Conservation (phyloP, 2,113 vertebrate genomes). For the Antechinus flavipes region DNA sequence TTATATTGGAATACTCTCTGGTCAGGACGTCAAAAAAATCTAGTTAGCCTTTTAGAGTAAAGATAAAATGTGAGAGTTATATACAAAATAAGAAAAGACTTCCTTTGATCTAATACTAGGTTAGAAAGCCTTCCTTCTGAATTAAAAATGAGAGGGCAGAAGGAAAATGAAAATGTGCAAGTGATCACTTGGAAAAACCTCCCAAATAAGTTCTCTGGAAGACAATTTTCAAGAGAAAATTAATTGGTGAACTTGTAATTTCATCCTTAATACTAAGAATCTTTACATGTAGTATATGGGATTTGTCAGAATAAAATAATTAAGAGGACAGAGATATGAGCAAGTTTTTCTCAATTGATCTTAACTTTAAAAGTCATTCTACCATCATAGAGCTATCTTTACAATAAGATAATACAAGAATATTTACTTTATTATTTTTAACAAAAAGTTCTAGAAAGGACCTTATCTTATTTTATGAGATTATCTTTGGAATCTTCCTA, state of each 20-base stretch:
- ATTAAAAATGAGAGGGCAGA: constrained; percentile 14
- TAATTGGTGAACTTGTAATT: neutral
- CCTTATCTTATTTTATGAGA: no score
- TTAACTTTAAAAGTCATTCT: constrained; percentile 43
- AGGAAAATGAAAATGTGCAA: neutral
- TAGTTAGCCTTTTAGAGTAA: neutral
- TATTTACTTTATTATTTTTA: constrained; percentile 33
- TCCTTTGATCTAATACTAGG: neutral
- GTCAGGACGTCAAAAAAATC: constrained; percentile 42
- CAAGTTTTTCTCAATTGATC: constrained; percentile 33
- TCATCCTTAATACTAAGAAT: constrained; percentile 14
- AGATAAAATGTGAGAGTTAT: neutral
- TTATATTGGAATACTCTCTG: neutral
- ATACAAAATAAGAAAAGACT: neutral
- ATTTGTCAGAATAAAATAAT: constrained; percentile 8
- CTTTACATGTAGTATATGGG: neutral
- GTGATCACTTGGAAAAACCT: neutral
- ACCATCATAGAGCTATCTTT: constrained; percentile 19
- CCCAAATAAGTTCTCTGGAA: neutral
- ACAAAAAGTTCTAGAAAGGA: neutral
- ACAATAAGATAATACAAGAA: constrained; percentile 38
- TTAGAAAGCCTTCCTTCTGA: constrained; percentile 32
- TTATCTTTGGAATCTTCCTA: no score
- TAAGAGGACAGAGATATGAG: neutral
- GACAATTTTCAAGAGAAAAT: neutral